Evolutionary conservation across 2,113 vertebrate genomes (phyloP).

Genomic region (Pangasianodon hypophthalmus): DNA sequence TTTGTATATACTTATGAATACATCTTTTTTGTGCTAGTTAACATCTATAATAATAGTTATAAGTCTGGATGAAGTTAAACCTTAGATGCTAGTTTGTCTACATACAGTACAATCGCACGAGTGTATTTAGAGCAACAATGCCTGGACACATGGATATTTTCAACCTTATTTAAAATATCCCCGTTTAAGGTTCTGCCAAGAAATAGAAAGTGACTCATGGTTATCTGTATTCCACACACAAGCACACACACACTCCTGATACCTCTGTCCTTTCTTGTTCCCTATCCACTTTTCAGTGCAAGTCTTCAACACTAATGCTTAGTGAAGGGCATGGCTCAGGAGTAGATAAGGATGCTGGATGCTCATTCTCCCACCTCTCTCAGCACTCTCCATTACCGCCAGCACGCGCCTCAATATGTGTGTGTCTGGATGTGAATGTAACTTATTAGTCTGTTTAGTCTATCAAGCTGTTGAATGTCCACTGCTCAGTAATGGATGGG

Average conservation of each 20-base stretch:
- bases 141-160: constrained; percentile 17
- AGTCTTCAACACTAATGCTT: constrained; percentile 32
- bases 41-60: background rate
- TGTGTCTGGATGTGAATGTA: background rate
- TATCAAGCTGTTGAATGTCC: background rate
- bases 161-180: constrained; percentile 10
- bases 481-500: background rate
- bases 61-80: background rate
- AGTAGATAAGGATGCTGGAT: constrained; percentile 45
- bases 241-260: constrained; percentile 25
- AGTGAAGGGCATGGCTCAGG: constrained; percentile 25
- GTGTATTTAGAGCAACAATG: constrained; percentile 8
- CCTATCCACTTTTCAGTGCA: constrained; percentile 12
- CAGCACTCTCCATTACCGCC: background rate
- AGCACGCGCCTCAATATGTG: background rate
- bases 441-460: background rate
- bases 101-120: background rate
- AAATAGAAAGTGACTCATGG: constrained; percentile 37
- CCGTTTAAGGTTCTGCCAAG: constrained; percentile 32
- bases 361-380: background rate
- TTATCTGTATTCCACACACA: constrained; percentile 16
- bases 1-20: too few relatives aligned
- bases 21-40: background rate
- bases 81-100: background rate
- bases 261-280: constrained; percentile 18